Evolutionary conservation across 2,888 invertebrate species (phyloP).

Genomic region (Oegoconia quadripuncta): DNA sequence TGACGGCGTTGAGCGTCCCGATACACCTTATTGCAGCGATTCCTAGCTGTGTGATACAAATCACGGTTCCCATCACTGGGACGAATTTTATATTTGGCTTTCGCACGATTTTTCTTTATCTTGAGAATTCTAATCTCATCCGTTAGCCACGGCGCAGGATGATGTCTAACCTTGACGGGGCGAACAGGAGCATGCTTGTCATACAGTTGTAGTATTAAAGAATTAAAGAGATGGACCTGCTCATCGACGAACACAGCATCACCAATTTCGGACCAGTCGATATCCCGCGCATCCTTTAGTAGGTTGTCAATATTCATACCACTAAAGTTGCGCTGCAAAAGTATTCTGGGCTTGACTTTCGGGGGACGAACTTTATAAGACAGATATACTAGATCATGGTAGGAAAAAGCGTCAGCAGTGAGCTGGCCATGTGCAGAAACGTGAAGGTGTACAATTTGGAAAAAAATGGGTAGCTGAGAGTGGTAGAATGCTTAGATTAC

Average conservation of each 20-base stretch:
- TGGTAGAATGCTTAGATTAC: constrained; percentile 5
- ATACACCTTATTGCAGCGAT: too few relatives aligned
- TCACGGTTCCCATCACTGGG: too few relatives aligned
- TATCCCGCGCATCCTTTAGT: neutral
- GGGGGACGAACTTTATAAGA: constrained; percentile 15
- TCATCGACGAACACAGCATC: too few relatives aligned
- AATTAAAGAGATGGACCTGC: neutral
- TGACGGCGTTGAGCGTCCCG: too few relatives aligned
- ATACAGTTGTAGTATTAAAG: neutral
- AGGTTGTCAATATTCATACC: constrained; percentile 11
- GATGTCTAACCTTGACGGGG: neutral
- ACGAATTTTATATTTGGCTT: too few relatives aligned
- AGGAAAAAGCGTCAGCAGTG: constrained; percentile 13
- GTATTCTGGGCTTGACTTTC: constrained; percentile 12
- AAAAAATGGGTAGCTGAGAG: constrained; percentile 6
- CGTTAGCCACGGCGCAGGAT: neutral
- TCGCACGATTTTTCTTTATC: too few relatives aligned
- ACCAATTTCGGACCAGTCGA: constrained; percentile 15
- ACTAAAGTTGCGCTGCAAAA: constrained; percentile 12
- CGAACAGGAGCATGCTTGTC: neutral
- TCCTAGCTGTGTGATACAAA: too few relatives aligned
- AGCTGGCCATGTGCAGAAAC: constrained; percentile 15
- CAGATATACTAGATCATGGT: constrained; percentile 16
- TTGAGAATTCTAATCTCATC: neutral
- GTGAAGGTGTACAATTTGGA: constrained; percentile 9